A percentile compares a stretch with the other conserved stretches of the same genome.
Evolutionary conservation across 1,140 invertebrate genomes (phyloP).

Genomic region (Lucilia sericata): DNA sequence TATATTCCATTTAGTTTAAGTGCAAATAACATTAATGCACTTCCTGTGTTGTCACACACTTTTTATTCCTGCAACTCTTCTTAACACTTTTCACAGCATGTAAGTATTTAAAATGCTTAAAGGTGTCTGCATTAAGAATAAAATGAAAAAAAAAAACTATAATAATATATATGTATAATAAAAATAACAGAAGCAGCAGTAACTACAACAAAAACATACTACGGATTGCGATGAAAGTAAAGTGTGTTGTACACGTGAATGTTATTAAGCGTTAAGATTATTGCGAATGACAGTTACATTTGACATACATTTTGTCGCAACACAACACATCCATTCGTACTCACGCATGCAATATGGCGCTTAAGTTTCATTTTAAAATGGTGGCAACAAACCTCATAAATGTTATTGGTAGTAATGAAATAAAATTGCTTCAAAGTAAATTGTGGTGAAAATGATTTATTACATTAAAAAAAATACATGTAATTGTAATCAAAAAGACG

Average conservation of each 20-base stretch:
- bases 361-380: neutral
- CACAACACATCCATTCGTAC: neutral
- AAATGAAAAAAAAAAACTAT: neutral
- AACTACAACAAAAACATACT: neutral
- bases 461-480: neutral
- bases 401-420: neutral
- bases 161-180: neutral
- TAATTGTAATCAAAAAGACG: neutral
- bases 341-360: neutral
- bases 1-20: conserved; percentile 44
- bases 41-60: conserved; percentile 40
- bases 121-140: conserved; percentile 34
- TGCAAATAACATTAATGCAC: conserved; percentile 44
- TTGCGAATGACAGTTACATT: conserved; percentile 41
- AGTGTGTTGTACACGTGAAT: conserved; percentile 28
- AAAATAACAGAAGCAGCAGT: too few species aligned
- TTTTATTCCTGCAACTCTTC: conserved; percentile 30
- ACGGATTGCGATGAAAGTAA: conserved; percentile 7
- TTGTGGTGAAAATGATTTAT: neutral
- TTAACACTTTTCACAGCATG: conserved; percentile 42
- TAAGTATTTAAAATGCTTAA: conserved; percentile 44
- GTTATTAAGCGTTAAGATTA: conserved; percentile 42
- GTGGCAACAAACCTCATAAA: conserved; percentile 9
- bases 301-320: conserved; percentile 31
- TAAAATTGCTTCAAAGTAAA: neutral